Percentiles rank a stretch among this genome's conserved stretches.
Conservation (phyloP, 2,113 vertebrate genomes). For the Chrysemys picta region DNA sequence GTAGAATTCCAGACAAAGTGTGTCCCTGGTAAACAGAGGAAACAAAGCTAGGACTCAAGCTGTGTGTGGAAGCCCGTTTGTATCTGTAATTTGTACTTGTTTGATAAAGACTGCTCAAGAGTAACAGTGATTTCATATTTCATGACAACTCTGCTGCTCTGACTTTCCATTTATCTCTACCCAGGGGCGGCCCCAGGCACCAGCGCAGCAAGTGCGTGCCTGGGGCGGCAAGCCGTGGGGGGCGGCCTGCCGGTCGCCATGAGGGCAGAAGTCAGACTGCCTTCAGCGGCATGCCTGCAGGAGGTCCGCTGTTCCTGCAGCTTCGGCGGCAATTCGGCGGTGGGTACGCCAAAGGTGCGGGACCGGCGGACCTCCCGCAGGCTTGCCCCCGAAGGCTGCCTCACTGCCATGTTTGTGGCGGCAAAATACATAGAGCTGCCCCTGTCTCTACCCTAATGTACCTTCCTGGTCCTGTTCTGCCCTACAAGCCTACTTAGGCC, state of each 20-base stretch:
- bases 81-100: neutral
- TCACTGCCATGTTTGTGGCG: too few species aligned
- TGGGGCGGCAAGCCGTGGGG: too few species aligned
- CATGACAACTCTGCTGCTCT: neutral
- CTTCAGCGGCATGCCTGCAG: too few species aligned
- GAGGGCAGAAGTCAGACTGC: too few species aligned
- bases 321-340: too few species aligned
- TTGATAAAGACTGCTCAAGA: neutral
- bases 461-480: neutral
- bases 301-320: too few species aligned
- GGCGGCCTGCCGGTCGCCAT: too few species aligned
- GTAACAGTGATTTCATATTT: neutral
- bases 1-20: neutral
- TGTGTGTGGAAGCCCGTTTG: neutral
- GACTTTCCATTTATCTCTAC: neutral
- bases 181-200: neutral
- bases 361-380: too few species aligned
- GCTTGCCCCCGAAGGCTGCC: too few species aligned
- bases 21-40: neutral
- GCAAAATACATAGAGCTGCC: too few species aligned
- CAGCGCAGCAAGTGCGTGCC: too few species aligned
- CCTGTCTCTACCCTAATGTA: neutral
- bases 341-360: too few species aligned
- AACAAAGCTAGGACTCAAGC: neutral
- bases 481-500: neutral